A percentile compares a stretch with the other conserved stretches of the same genome.
These are phyloP conservation scores for Galerucella calmariensis DNA, from an alignment of 2,888 invertebrate species.

Conservation along the genomic window DNA sequence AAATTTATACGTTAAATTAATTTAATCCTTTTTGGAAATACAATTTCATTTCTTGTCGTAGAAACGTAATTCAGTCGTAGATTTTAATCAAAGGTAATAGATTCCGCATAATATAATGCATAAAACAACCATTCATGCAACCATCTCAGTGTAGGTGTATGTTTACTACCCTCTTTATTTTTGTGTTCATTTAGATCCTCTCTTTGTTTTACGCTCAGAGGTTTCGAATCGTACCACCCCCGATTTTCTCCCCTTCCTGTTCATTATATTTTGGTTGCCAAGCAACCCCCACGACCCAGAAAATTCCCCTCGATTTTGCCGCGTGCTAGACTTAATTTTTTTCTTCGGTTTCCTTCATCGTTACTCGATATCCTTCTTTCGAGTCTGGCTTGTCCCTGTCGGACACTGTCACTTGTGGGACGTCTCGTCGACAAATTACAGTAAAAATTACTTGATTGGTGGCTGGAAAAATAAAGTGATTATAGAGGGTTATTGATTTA, in stretches of 20 bases:
- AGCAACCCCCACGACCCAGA: slow-evolving; percentile 61
- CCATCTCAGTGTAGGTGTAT: slow-evolving; percentile 31
- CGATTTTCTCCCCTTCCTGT: slow-evolving; percentile 44
- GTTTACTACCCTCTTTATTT: slow-evolving; percentile 35
- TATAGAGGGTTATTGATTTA: slow-evolving; percentile 16
- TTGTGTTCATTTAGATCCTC: slow-evolving; percentile 35
- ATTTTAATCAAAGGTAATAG: slow-evolving; percentile 10
- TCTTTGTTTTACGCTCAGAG: slow-evolving; percentile 38
- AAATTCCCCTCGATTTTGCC: slow-evolving; percentile 50
- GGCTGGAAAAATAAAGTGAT: slow-evolving; percentile 12
- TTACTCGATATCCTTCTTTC: slow-evolving; percentile 34
- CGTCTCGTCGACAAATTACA: slow-evolving; percentile 15
- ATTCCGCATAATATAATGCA: slow-evolving; percentile 19
- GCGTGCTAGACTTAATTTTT: slow-evolving; percentile 40
- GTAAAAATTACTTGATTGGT: slow-evolving; percentile 10
- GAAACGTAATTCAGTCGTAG: neutral
- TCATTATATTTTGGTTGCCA: slow-evolving; percentile 60
- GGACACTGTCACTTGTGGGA: slow-evolving; percentile 19
- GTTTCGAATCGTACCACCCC: slow-evolving; percentile 47
- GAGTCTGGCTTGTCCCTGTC: slow-evolving; percentile 13
- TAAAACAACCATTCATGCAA: slow-evolving; percentile 16
- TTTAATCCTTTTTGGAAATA: no score
- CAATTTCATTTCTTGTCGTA: neutral
- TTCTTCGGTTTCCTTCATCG: slow-evolving; percentile 27
- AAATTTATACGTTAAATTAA: neutral